Percentiles rank a stretch among this genome's conserved stretches.
phyloP scores from a whole-genome alignment of 2,113 vertebrate species.

The Melanocharis versteri region DNA sequence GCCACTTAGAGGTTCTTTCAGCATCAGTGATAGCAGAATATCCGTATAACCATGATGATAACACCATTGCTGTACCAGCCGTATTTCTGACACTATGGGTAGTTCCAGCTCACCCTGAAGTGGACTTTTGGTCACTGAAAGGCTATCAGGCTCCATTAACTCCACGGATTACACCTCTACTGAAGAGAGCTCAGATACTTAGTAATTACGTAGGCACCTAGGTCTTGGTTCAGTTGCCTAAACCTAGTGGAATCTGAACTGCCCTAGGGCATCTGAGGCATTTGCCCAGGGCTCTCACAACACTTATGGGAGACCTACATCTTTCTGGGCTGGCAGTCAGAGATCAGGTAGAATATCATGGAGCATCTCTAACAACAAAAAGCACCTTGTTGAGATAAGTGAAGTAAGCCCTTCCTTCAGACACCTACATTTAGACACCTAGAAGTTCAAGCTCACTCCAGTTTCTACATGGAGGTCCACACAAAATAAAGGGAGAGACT shows the following conservation, averaged over 20 bases:
- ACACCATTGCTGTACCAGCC: neutral
- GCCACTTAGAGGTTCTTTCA: neutral
- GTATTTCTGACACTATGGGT: neutral
- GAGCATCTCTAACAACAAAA: neutral
- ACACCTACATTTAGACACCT: neutral
- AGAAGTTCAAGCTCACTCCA: neutral
- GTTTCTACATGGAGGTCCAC: neutral
- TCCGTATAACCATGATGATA: neutral
- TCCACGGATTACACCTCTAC: neutral
- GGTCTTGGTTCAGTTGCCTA: neutral
- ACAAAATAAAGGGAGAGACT: neutral
- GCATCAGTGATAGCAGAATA: neutral
- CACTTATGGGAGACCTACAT: neutral
- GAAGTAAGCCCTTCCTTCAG: neutral
- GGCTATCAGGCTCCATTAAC: neutral
- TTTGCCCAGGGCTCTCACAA: neutral
- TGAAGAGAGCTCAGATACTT: neutral
- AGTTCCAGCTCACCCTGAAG: neutral
- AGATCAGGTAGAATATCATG: neutral
- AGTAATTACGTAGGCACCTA: neutral
- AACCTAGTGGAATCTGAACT: neutral
- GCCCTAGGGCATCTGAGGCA: neutral
- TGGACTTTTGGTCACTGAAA: neutral
- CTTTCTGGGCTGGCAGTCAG: neutral
- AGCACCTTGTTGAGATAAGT: neutral